A percentile compares a stretch with the other conserved stretches of the same genome.
Evolutionary conservation across 23 tunicate genomes (phyloP).

Genomic region (Halocynthia aurantium): DNA sequence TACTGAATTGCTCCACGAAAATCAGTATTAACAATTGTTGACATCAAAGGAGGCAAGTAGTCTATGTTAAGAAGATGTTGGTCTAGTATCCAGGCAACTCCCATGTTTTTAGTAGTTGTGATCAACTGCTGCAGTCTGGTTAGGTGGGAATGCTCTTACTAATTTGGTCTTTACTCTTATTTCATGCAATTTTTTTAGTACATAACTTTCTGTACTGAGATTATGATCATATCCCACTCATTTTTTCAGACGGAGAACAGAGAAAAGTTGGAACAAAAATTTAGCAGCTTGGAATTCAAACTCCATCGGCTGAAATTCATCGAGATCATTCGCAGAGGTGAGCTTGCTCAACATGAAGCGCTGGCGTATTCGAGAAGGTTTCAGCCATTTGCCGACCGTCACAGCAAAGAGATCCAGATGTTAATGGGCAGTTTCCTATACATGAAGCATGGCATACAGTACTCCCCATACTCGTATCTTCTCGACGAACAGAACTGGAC

Average conservation of each 20-base stretch:
- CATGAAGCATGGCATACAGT: slow-evolving; percentile 48
- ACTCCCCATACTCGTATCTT: slow-evolving; percentile 66
- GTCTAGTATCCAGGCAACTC: too few relatives aligned
- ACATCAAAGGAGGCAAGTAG: too few relatives aligned
- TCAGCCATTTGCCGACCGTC: slow-evolving; percentile 47
- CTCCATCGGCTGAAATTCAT: slow-evolving; percentile 77
- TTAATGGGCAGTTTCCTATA: slow-evolving; percentile 83
- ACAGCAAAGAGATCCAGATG: slow-evolving; percentile 69
- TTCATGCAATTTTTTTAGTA: too few relatives aligned
- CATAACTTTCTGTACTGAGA: too few relatives aligned
- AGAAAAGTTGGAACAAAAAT: slow-evolving; percentile 25
- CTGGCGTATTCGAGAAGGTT: slow-evolving; percentile 56
- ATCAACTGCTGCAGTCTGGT: too few relatives aligned
- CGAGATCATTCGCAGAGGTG: slow-evolving; percentile 44
- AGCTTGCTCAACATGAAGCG: slow-evolving; percentile 51
- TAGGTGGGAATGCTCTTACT: too few relatives aligned
- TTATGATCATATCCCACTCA: too few relatives aligned
- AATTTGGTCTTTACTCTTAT: too few relatives aligned
- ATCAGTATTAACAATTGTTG: too few relatives aligned
- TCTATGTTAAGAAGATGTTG: too few relatives aligned
- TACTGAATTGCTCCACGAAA: too few relatives aligned
- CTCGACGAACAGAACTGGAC: slow-evolving; percentile 66
- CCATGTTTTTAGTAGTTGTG: too few relatives aligned
- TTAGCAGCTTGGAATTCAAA: slow-evolving; percentile 61
- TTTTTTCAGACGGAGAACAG: slow-evolving; percentile 12